Evolutionary conservation across 1,140 invertebrate species (phyloP).

Genomic region (Drosophila leontia): DNA sequence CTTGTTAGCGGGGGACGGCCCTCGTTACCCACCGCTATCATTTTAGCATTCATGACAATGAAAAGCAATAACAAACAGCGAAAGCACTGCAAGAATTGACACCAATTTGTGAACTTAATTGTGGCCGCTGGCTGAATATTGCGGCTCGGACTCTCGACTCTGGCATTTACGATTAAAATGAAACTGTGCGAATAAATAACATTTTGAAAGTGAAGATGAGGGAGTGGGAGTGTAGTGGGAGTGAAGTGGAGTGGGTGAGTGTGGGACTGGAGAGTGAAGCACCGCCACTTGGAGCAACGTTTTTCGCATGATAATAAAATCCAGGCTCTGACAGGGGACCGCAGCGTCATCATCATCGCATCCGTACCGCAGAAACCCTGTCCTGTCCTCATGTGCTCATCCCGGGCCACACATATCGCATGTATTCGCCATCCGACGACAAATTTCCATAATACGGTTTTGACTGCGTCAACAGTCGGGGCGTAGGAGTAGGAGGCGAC

Average conservation of each 20-base stretch:
- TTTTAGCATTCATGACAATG: conserved; percentile 57
- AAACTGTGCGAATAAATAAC: conserved; percentile 60
- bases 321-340: conserved; percentile 15
- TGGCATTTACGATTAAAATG: conserved; percentile 48
- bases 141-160: conserved; percentile 8
- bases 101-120: conserved; percentile 68
- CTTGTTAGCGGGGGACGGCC: background rate
- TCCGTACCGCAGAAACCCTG: conserved; percentile 6
- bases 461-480: conserved; percentile 48
- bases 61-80: conserved; percentile 26
- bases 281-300: conserved; percentile 33
- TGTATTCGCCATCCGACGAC: conserved; percentile 35
- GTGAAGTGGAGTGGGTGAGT: background rate
- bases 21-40: conserved; percentile 31
- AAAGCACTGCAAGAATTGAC: conserved; percentile 55
- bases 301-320: conserved; percentile 46
- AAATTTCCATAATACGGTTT: conserved; percentile 47
- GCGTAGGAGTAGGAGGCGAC: background rate
- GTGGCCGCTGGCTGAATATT: conserved; percentile 32
- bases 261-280: conserved; percentile 1
- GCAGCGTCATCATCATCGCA: conserved; percentile 20
- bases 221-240: background rate
- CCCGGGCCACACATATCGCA: conserved; percentile 30
- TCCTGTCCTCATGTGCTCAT: background rate
- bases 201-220: conserved; percentile 19